Conservation (phyloP, 1,140 invertebrate species). For the Drosophila punjabiensis region DNA sequence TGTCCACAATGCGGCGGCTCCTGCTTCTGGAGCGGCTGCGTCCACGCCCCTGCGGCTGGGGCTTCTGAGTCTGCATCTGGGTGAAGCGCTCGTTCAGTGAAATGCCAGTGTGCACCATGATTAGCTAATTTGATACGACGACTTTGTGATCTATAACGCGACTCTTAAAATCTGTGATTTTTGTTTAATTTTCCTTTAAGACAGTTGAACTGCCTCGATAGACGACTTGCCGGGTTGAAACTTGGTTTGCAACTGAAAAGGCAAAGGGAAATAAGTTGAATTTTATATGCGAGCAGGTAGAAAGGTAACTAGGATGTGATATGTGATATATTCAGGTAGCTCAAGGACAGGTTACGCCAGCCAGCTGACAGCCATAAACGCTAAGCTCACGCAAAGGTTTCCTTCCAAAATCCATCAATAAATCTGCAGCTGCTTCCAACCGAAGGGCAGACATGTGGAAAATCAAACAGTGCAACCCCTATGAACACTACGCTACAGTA, state of each 20-base stretch:
- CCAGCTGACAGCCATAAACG: slow-evolving; percentile 64
- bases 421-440: slow-evolving; percentile 41
- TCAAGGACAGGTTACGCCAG: slow-evolving; percentile 29
- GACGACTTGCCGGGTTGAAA: slow-evolving; percentile 35
- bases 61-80: slow-evolving; percentile 52
- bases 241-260: slow-evolving; percentile 66
- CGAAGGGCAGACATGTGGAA: slow-evolving; percentile 5
- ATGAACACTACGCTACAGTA: no score
- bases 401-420: slow-evolving; percentile 37
- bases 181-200: neutral
- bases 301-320: slow-evolving; percentile 10
- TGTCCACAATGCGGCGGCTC: slow-evolving; percentile 66
- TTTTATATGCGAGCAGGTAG: slow-evolving; percentile 68
- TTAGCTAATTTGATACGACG: slow-evolving; percentile 11
- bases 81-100: slow-evolving; percentile 84
- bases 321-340: slow-evolving; percentile 44
- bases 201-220: slow-evolving; percentile 13
- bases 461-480: slow-evolving; percentile 2
- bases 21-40: slow-evolving; percentile 69
- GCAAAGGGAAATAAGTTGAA: slow-evolving; percentile 34
- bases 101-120: slow-evolving; percentile 75
- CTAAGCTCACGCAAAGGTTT: slow-evolving; percentile 41
- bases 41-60: slow-evolving; percentile 38
- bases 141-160: neutral
- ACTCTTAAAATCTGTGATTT: slow-evolving; percentile 12